Percentiles rank a stretch among this genome's conserved stretches.
Evolutionary conservation across 2,797 vertebrate species (phyloP).

Genomic region (Pipistrellus nathusii): DNA sequence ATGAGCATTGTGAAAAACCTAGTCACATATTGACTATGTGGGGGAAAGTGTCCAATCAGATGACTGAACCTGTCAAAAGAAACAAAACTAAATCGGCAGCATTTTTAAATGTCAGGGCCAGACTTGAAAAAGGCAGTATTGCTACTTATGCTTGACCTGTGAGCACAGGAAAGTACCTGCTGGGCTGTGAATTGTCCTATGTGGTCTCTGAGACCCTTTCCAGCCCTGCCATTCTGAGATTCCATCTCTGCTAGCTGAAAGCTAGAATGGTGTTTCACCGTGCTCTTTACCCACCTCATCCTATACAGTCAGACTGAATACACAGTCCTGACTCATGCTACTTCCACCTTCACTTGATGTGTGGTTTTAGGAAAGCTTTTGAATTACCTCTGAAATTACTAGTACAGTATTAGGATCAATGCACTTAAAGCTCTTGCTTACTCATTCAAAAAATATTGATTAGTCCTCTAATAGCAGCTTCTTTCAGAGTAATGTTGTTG

Average conservation of each 20-base stretch:
- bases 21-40: background rate
- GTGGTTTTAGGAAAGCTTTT: background rate
- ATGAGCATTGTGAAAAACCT: constrained; percentile 56
- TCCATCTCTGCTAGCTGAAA: background rate
- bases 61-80: constrained; percentile 4
- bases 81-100: constrained; percentile 46
- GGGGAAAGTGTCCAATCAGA: background rate
- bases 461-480: background rate
- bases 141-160: background rate
- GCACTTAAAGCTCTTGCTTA: background rate
- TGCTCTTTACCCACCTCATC: background rate
- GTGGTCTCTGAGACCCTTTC: background rate
- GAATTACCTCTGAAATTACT: background rate
- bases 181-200: background rate
- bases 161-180: background rate
- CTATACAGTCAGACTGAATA: background rate
- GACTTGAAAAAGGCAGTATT: background rate
- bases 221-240: background rate
- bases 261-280: background rate
- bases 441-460: background rate
- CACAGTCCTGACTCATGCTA: background rate
- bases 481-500: background rate
- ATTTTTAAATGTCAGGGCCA: constrained; percentile 34
- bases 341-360: background rate
- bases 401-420: background rate